These are phyloP conservation scores for Melopsittacus undulatus DNA, from an alignment of 2,797 vertebrate genomes.

Conservation along the genomic window DNA sequence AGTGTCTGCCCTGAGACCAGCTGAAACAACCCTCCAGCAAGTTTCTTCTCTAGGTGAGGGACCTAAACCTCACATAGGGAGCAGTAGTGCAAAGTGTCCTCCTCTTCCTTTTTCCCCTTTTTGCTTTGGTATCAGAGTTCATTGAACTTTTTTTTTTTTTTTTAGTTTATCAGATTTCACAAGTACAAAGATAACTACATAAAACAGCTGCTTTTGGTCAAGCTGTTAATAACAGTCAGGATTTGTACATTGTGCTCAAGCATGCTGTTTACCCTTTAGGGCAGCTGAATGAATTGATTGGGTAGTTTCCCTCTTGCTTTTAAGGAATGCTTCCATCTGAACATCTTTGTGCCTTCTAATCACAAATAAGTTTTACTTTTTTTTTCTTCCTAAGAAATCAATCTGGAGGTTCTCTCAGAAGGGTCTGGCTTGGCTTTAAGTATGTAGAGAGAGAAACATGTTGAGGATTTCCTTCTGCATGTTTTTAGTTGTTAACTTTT, in stretches of 20 bases:
- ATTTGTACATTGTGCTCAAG: background rate
- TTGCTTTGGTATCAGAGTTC: background rate
- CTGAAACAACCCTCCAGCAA: background rate
- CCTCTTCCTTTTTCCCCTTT: background rate
- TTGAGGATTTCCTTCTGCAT: background rate
- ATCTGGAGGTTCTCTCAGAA: background rate
- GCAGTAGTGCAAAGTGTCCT: background rate
- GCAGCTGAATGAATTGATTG: background rate
- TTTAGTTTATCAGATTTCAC: background rate
- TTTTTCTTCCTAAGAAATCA: background rate
- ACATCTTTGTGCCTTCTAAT: conserved; percentile 43
- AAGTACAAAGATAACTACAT: background rate
- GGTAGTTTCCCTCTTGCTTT: background rate
- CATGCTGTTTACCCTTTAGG: conserved; percentile 22
- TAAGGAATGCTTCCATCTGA: conserved; percentile 44
- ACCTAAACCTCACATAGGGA: background rate
- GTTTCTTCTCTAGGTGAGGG: background rate
- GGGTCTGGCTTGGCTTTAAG: background rate
- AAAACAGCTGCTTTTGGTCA: background rate
- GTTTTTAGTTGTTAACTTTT: background rate
- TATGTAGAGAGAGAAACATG: background rate
- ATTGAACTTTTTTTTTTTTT: background rate
- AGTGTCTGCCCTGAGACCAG: background rate
- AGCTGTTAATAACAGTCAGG: background rate
- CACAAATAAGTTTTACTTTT: conserved; percentile 13